These are phyloP conservation scores for Actinemys pallida DNA, from an alignment of 2,113 vertebrate species.

Conservation along the genomic window DNA sequence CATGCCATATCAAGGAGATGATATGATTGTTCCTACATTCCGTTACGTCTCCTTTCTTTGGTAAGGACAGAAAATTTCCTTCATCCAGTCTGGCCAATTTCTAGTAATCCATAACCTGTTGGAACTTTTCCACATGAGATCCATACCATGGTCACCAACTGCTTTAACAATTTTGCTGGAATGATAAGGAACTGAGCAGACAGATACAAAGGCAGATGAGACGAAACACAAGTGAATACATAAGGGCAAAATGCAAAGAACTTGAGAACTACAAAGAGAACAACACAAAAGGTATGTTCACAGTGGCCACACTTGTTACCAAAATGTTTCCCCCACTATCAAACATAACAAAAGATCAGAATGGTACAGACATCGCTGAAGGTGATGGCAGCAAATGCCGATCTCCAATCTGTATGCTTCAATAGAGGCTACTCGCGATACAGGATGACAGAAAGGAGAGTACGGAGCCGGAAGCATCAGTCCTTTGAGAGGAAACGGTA, in stretches of 20 bases:
- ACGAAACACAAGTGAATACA: neutral
- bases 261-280: neutral
- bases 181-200: neutral
- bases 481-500: neutral
- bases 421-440: neutral
- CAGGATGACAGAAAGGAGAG: neutral
- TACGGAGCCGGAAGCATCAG: neutral
- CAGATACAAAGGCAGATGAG: neutral
- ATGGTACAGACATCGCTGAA: neutral
- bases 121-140: too few species aligned
- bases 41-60: too few species aligned
- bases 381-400: neutral
- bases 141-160: too few species aligned
- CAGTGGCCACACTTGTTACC: neutral
- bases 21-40: too few species aligned
- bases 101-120: too few species aligned
- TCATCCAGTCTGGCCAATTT: too few species aligned
- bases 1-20: too few species aligned
- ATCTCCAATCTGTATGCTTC: neutral
- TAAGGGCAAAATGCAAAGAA: neutral
- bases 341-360: neutral
- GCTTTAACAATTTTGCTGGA: neutral
- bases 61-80: too few species aligned
- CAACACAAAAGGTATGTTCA: neutral
- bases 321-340: neutral